Conservation (phyloP, 2,888 invertebrate genomes). For the Hyposoter didymator region DNA sequence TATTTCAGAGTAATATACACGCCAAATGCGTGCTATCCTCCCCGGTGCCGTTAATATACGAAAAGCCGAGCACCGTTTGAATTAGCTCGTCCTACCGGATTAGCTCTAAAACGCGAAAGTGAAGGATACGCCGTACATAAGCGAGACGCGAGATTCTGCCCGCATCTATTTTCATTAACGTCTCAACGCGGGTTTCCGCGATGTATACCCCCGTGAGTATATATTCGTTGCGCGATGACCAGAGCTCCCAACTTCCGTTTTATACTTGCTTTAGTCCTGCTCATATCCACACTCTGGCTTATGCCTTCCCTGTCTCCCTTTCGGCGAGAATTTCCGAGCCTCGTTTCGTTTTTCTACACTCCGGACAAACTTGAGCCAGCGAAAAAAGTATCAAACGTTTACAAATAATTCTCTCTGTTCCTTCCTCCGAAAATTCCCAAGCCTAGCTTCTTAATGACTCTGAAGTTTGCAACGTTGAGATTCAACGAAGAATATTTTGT, state of each 20-base stretch:
- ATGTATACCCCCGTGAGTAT: conserved; percentile 12
- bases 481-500: no score
- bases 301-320: background rate
- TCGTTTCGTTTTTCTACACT: background rate
- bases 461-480: no score
- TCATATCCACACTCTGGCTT: background rate
- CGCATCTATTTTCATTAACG: conserved; percentile 67
- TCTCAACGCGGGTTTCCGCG: conserved; percentile 48
- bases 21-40: conserved; percentile 41
- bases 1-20: conserved; percentile 7
- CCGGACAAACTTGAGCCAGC: background rate
- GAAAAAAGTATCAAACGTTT: background rate
- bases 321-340: background rate
- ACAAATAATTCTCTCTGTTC: no score
- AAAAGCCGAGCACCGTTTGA: conserved; percentile 61
- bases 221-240: background rate
- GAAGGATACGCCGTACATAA: conserved; percentile 35
- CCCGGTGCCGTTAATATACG: conserved; percentile 56
- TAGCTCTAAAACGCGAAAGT: conserved; percentile 62
- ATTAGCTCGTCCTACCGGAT: conserved; percentile 63
- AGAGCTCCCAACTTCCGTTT: conserved; percentile 26
- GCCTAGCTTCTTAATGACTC: no score
- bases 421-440: no score
- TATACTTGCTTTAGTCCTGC: conserved; percentile 4
- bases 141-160: conserved; percentile 36